A percentile compares a stretch with the other conserved stretches of the same genome.
Conservation (phyloP, 92 coral and sea anemone genomes). For the Porites lobata region DNA sequence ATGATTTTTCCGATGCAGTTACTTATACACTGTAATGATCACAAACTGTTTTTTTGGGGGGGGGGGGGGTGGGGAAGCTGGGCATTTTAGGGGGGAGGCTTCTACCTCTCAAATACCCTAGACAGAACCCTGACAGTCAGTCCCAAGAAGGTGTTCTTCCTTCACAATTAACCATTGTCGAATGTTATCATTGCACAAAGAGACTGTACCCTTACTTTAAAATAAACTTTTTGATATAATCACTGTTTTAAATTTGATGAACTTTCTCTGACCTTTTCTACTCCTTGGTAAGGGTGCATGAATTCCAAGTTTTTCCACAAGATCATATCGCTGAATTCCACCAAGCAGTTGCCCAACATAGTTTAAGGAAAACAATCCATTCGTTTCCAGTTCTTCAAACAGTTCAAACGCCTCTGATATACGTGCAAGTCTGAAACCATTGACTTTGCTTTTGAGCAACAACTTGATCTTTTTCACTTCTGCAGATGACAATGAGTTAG, state of each 20-base stretch:
- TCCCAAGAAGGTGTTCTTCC: no score
- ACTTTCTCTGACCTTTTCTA: background rate
- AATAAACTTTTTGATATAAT: background rate
- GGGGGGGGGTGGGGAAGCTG: no score
- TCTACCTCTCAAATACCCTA: no score
- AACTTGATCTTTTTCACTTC: conserved; percentile 18
- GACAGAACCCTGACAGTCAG: no score
- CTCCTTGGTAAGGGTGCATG: background rate
- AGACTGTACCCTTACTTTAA: no score
- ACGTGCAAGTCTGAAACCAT: background rate
- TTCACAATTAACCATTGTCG: no score
- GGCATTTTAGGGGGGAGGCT: no score
- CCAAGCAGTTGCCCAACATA: conserved; percentile 7
- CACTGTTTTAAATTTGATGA: background rate
- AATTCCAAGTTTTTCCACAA: conserved; percentile 18
- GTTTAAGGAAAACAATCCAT: background rate
- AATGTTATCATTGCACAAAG: no score
- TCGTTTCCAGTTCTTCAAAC: conserved; percentile 20
- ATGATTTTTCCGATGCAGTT: no score
- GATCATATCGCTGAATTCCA: conserved; percentile 24
- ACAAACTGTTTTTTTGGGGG: no score
- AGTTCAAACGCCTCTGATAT: conserved; percentile 14
- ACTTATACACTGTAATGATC: no score
- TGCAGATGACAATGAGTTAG: conserved; percentile 17
- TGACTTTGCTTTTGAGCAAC: background rate